Percentiles rank a stretch among this genome's conserved stretches.
These are phyloP conservation scores for Pipistrellus nathusii DNA, from an alignment of 2,797 vertebrate species.

Conservation along the genomic window DNA sequence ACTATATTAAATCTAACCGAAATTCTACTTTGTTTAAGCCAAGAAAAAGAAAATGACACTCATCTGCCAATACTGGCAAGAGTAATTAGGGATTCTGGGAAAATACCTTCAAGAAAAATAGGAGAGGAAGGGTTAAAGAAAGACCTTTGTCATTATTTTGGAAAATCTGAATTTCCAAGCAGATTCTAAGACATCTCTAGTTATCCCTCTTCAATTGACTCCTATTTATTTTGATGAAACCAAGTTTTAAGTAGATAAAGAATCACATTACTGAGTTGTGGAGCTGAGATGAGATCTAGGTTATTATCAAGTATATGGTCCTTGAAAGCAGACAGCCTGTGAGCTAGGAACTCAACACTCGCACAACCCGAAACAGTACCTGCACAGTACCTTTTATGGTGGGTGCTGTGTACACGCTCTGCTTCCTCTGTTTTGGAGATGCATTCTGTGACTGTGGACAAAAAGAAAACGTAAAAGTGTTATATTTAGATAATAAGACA, in stretches of 20 bases:
- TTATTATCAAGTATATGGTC: background rate
- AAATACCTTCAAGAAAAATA: conserved; percentile 11
- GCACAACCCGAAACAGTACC: conserved; percentile 69
- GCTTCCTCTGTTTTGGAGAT: conserved; percentile 94
- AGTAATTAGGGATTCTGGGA: background rate
- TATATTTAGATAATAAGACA: conserved; percentile 28
- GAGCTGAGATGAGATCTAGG: background rate
- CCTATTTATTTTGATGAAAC: background rate
- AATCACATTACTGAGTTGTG: background rate
- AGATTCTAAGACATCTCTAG: conserved; percentile 10
- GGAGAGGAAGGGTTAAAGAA: background rate
- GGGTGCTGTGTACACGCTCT: conserved; percentile 92
- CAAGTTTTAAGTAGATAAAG: background rate
- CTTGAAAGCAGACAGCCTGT: fast-evolving
- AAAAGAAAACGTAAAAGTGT: conserved; percentile 72
- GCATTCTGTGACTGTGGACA: conserved; percentile 87
- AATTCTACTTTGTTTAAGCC: conserved; percentile 1
- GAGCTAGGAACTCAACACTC: background rate
- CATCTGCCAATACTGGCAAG: background rate
- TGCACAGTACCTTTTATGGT: conserved; percentile 93
- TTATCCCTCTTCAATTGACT: background rate
- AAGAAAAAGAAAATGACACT: background rate
- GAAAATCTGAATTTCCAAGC: conserved; percentile 25
- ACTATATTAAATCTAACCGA: background rate
- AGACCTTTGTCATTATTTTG: conserved; percentile 11